Evolutionary conservation across 2,888 invertebrate species (phyloP).

Genomic region (Athalia circularis): DNA sequence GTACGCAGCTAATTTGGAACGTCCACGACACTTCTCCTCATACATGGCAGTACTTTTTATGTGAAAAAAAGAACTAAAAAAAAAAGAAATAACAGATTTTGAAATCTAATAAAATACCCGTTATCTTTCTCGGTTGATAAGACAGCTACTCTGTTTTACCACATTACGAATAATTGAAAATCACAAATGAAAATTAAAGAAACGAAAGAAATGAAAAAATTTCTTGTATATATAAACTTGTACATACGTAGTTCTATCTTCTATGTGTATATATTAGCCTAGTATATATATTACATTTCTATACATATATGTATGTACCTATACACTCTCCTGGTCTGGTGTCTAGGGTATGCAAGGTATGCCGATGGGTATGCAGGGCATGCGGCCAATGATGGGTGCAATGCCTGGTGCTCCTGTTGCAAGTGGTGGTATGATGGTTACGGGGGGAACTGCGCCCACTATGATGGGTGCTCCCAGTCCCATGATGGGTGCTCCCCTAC

Average conservation of each 20-base stretch:
- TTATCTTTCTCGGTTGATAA: too few relatives aligned
- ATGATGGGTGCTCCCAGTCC: constrained; percentile 64
- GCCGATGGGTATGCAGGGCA: constrained; percentile 67
- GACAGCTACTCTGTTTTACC: too few relatives aligned
- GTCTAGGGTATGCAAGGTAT: constrained; percentile 69
- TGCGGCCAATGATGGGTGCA: constrained; percentile 70
- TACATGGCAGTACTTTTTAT: neutral
- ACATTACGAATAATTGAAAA: too few relatives aligned
- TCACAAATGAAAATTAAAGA: too few relatives aligned
- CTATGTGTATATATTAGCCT: neutral
- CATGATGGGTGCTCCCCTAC: constrained; percentile 65
- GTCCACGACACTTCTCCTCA: neutral
- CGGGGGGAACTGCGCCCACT: constrained; percentile 63
- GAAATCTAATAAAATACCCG: too few relatives aligned
- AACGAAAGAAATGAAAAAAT: too few relatives aligned
- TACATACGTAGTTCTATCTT: constrained; percentile 1
- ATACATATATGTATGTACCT: constrained; percentile 45
- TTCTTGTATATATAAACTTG: neutral
- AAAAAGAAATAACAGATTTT: too few relatives aligned
- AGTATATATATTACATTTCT: neutral
- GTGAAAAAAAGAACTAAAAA: too few relatives aligned
- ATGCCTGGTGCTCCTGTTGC: constrained; percentile 64
- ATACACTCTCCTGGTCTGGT: constrained; percentile 49
- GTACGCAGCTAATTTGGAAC: neutral
- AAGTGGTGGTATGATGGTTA: constrained; percentile 64